Percentiles rank a stretch among this genome's conserved stretches.
phyloP scores from a whole-genome alignment of 2,888 invertebrate species.

The Nomada hirtipes region DNA sequence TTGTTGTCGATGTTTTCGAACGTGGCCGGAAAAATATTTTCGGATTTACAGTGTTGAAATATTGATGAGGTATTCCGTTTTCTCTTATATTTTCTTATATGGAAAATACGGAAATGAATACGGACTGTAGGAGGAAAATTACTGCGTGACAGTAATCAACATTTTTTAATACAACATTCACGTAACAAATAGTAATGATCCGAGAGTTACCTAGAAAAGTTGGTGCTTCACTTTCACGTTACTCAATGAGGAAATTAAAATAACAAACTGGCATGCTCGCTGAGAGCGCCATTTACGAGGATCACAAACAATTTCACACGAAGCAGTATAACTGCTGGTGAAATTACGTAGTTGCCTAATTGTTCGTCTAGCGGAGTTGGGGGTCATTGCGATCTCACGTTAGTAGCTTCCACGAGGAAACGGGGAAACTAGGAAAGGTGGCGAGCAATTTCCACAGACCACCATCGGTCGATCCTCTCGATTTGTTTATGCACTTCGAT shows the following conservation, averaged over 20 bases:
- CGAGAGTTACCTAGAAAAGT: too few species aligned
- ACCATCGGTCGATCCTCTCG: slow-evolving; percentile 20
- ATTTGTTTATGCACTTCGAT: slow-evolving; percentile 52
- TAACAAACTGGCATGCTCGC: not conserved
- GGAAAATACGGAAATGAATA: too few species aligned
- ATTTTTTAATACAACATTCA: too few species aligned
- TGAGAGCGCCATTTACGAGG: not conserved
- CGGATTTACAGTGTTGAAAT: too few species aligned
- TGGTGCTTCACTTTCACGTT: too few species aligned
- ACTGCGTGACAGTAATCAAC: too few species aligned
- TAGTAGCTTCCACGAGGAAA: slow-evolving; percentile 63
- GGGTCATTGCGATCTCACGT: slow-evolving; percentile 68
- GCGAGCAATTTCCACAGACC: slow-evolving; percentile 37
- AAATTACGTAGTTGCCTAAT: slow-evolving; percentile 62
- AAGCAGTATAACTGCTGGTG: slow-evolving; percentile 27
- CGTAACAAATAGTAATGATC: too few species aligned
- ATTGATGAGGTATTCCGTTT: too few species aligned
- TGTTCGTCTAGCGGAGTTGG: slow-evolving; percentile 51
- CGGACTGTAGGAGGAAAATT: too few species aligned
- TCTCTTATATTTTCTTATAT: too few species aligned
- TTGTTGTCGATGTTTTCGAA: too few species aligned
- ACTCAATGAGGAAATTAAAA: not conserved
- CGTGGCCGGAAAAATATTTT: too few species aligned
- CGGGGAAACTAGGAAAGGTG: slow-evolving; percentile 37
- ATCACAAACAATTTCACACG: not conserved